A percentile compares a stretch with the other conserved stretches of the same genome.
Conservation (phyloP, 2,888 invertebrate genomes). For the Tethea ocularis region DNA sequence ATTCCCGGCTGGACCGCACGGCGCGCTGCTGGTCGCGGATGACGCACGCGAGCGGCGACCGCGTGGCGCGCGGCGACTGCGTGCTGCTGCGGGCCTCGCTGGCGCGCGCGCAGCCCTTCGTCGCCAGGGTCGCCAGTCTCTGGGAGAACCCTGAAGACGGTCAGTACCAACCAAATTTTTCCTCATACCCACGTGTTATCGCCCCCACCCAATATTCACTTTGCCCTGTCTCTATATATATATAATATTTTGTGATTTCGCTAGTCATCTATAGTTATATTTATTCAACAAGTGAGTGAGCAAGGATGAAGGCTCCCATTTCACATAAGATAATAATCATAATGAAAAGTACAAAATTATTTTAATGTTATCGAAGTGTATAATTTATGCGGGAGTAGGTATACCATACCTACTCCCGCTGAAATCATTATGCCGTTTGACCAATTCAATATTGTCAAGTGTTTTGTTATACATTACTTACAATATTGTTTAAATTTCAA, state of each 20-base stretch:
- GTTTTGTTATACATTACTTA: background rate
- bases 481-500: slow-evolving; percentile 18
- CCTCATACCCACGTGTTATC: no score
- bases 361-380: no score
- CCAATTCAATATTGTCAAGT: background rate
- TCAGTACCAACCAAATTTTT: slow-evolving; percentile 59
- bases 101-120: slow-evolving; percentile 93
- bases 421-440: no score
- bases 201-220: no score
- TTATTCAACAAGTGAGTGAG: no score
- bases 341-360: no score
- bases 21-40: slow-evolving; percentile 95
- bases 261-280: no score
- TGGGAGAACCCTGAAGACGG: slow-evolving; percentile 98
- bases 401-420: no score
- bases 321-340: no score
- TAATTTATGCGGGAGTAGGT: no score
- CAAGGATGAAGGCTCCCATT: no score
- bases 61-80: slow-evolving; percentile 94
- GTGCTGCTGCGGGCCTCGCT: slow-evolving; percentile 93
- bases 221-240: background rate
- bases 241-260: no score
- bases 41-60: slow-evolving; percentile 94
- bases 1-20: slow-evolving; percentile 81
- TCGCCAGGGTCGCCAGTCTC: slow-evolving; percentile 96